phyloP scores from a whole-genome alignment of 2,888 invertebrate species.

The Platycnemis pennipes region DNA sequence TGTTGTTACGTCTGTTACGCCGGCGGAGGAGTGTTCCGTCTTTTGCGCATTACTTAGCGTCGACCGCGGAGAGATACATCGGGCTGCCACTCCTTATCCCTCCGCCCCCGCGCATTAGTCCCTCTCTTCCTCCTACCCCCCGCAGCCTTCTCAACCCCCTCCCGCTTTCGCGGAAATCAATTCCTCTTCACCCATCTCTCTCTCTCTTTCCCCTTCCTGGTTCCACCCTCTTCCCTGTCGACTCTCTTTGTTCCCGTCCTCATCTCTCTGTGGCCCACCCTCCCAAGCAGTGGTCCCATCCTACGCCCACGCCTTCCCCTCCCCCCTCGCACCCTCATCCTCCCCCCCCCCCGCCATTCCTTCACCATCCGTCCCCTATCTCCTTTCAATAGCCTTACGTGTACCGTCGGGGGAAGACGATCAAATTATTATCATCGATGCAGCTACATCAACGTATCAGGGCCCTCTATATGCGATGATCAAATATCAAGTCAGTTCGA shows the following conservation, averaged over 20 bases:
- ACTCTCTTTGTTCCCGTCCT: background rate
- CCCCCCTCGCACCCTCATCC: background rate
- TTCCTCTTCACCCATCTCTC: background rate
- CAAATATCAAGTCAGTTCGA: no score
- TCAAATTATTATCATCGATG: no score
- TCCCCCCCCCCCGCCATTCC: background rate
- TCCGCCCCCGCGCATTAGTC: background rate
- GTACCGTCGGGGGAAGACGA: background rate
- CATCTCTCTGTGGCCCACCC: background rate
- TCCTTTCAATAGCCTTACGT: background rate
- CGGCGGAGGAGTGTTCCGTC: background rate
- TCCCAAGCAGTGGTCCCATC: no score
- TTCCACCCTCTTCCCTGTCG: background rate
- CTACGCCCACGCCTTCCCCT: background rate
- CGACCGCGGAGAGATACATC: background rate
- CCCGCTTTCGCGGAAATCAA: background rate
- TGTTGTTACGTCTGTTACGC: background rate
- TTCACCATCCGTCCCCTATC: background rate
- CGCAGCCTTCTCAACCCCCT: background rate
- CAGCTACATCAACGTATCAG: no score
- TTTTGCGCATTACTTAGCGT: background rate
- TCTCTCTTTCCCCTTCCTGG: background rate
- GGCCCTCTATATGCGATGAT: no score
- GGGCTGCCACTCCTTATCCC: background rate
- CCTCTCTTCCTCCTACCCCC: background rate